Base-by-base conservation (phyloP, 2,797 vertebrate genomes). In the Mormyrus hasselquistii region DNA sequence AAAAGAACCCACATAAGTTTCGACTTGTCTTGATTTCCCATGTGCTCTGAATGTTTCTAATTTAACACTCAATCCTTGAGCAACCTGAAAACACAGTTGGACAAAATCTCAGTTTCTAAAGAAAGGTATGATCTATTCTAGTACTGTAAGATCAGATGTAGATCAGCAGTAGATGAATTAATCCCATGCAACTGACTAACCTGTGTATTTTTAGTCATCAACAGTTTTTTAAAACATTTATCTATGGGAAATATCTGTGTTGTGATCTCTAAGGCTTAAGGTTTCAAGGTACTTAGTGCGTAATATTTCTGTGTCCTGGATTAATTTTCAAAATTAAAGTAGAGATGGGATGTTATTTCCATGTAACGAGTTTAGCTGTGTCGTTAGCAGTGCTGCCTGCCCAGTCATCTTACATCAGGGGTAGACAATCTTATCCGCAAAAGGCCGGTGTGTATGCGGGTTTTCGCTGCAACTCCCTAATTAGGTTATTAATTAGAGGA, bases 11-110 rank as follows among this genome's bases (percentile, higher is more conserved):
- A 22, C 44, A 10, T 41, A 41, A 52, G 65, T 65, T 59, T 47
- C 7, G 49, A 69, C 53, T 34, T 2, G n/a, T 47, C 14, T 82
- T 89, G 50, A 89, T 89, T 87, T 89, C 85, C 89, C 85, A 49
- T 69, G 76, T 57, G 89, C 89, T 47, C 34, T 52, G 16, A 87
- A 87, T 38, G 73, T 47, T 87, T 87, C 9, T 52, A 87, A 87
- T 29, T 52, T 52, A 79, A 89, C 53, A 59, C 62, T 16, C 34
- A n/a, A 65, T 79, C 52, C 47, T 89, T 76, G 6, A 22, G 9
- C 47, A 89, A 47, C 41, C 50, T 86, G 65, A 69, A 76, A 87
- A 38, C 59, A 16, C 22, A 76, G 12, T 19, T 19, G 14, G 69
- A 41, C 14, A 69, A 14, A 69, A 69, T 65, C 9, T 69, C 65